Conservation (phyloP, 1,140 invertebrate genomes). For the Leptopilina clavipes region DNA sequence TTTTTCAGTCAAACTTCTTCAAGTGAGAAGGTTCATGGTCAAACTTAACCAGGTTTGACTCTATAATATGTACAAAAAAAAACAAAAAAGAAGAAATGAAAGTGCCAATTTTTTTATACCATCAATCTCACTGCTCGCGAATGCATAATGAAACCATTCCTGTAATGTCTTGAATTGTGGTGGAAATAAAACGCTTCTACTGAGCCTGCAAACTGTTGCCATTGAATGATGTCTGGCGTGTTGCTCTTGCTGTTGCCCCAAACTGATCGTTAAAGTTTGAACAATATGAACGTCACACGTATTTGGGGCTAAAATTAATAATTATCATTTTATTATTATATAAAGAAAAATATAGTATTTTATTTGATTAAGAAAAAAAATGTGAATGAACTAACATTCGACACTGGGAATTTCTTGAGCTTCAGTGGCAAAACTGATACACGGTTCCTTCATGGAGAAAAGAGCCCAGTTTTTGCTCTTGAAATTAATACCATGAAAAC, state of each 20-base stretch:
- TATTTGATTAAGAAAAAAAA: conserved; percentile 34
- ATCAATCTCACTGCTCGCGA: conserved; percentile 94
- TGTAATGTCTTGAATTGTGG: conserved; percentile 94
- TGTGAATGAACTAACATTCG: conserved; percentile 74
- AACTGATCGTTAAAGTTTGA: conserved; percentile 90
- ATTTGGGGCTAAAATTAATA: conserved; percentile 59
- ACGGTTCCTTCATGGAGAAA: conserved; percentile 95
- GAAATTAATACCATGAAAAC: conserved; percentile 98
- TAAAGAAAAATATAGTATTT: conserved; percentile 38
- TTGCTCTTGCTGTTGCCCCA: conserved; percentile 83
- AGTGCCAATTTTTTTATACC: conserved; percentile 78
- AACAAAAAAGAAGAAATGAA: no score
- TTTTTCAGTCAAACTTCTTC: no score
- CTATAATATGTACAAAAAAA: no score
- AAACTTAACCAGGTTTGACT: no score
- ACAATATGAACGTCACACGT: conserved; percentile 83
- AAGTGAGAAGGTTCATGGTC: no score
- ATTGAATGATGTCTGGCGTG: conserved; percentile 87
- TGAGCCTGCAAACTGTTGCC: conserved; percentile 94
- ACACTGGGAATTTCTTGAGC: conserved; percentile 87
- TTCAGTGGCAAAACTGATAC: conserved; percentile 96
- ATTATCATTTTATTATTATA: conserved; percentile 34
- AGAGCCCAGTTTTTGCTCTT: conserved; percentile 97
- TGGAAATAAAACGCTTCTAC: conserved; percentile 92
- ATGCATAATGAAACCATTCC: conserved; percentile 98